These are phyloP conservation scores for Oligia fasciuncula DNA, from an alignment of 2,888 invertebrate species.

Conservation along the genomic window DNA sequence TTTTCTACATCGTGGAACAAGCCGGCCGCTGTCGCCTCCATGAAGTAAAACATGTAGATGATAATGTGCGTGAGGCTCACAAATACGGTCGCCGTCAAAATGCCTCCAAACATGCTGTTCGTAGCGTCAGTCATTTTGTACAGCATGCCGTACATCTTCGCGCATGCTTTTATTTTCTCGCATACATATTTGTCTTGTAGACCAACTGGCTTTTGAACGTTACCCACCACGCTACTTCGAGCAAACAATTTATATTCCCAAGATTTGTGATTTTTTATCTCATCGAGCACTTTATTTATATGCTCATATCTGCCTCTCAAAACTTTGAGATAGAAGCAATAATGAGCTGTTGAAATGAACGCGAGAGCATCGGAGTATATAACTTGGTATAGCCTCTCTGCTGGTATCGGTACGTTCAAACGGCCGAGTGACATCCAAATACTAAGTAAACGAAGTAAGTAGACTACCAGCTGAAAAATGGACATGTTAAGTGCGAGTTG, in stretches of 20 bases:
- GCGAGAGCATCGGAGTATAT: conserved; percentile 73
- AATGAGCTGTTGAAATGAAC: conserved; percentile 72
- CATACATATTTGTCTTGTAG: conserved; percentile 74
- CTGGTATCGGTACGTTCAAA: conserved; percentile 69
- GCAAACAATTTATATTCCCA: conserved; percentile 72
- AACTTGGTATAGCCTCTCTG: conserved; percentile 76
- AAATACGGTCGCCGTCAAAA: conserved; percentile 72
- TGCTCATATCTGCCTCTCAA: conserved; percentile 73
- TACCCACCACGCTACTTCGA: conserved; percentile 64
- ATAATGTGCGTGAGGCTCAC: conserved; percentile 71
- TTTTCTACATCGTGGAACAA: conserved; percentile 75
- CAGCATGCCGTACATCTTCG: conserved; percentile 76
- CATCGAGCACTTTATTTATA: conserved; percentile 74
- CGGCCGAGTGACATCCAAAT: conserved; percentile 72
- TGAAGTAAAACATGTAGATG: conserved; percentile 81
- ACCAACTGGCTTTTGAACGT: conserved; percentile 64
- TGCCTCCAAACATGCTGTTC: conserved; percentile 74
- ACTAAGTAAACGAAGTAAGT: conserved; percentile 69
- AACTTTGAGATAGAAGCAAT: conserved; percentile 71
- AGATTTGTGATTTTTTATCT: conserved; percentile 70
- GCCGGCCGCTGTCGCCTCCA: conserved; percentile 83
- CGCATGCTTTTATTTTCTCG: conserved; percentile 77
- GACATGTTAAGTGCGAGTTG: conserved; percentile 63
- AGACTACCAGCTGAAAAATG: conserved; percentile 67
- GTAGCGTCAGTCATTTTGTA: conserved; percentile 67